Evolutionary conservation across 2,888 invertebrate species (phyloP).

Genomic region (Didymodactylos carnosus): DNA sequence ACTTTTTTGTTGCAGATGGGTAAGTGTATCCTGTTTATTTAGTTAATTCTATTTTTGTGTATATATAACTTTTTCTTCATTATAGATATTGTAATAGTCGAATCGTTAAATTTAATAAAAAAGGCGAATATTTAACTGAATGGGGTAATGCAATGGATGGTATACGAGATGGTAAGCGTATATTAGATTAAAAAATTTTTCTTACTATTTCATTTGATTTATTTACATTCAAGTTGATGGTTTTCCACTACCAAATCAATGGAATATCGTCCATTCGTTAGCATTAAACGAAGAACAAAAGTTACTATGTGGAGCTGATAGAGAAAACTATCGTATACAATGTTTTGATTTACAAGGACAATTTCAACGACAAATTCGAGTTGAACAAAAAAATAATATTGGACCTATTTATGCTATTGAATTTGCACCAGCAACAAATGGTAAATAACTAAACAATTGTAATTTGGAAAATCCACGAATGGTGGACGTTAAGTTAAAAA

Average conservation of each 20-base stretch:
- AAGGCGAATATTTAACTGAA: conserved; percentile 41
- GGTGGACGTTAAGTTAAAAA: too few relatives aligned
- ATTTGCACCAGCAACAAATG: conserved; percentile 7
- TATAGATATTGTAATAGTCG: conserved; percentile 55
- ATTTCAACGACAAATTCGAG: conserved; percentile 1
- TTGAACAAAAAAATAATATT: background rate
- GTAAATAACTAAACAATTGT: background rate
- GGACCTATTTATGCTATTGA: conserved; percentile 11
- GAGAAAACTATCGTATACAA: conserved; percentile 77
- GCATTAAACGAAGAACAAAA: conserved; percentile 67
- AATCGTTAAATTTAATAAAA: conserved; percentile 50
- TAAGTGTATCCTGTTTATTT: too few relatives aligned
- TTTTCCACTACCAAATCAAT: conserved; percentile 22
- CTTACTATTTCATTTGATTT: too few relatives aligned
- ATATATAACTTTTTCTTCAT: too few relatives aligned
- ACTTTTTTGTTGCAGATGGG: conserved; percentile 70
- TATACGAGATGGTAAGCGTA: conserved; percentile 2
- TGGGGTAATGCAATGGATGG: conserved; percentile 19
- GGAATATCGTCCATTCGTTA: conserved; percentile 59
- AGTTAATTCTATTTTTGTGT: background rate
- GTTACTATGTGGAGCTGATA: conserved; percentile 73
- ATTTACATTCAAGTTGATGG: too few relatives aligned
- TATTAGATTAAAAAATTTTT: background rate
- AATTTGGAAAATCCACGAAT: background rate
- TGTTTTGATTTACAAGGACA: conserved; percentile 43